Evolutionary conservation across 2,888 invertebrate species (phyloP), one percentile per base, ranked within the genome.

Genomic region (Quadroppia sp.): DNA sequence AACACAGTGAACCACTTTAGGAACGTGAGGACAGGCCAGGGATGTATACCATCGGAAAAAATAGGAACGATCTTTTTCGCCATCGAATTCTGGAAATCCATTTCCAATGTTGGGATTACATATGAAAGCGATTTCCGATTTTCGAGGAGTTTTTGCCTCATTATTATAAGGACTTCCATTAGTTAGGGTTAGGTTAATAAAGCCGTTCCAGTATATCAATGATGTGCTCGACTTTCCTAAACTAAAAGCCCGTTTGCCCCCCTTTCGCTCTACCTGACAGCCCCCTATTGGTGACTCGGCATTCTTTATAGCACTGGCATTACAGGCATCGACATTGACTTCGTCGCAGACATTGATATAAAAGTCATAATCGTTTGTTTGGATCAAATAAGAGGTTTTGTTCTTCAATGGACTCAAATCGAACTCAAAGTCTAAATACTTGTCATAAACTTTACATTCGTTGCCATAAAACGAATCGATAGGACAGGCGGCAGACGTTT

Each of bases 401-500:
- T 76, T 77, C 28, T 59, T 79, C 75, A 82, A 76, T 20, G 78
- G 78, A 23, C 76, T 77, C 61, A 82, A 75, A 74, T 82, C 81
- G 79, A 81, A 80, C 23, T 75, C 78, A 50, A 80, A 78, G 20
- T 80, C 81, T 79, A 77, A 75, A 50, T 74, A 75, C 40, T 59
- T 45, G 72, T 77, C 78, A 56, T 64, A 75, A 1, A 79, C 77
- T 59, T 73, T 75, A 71, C 79, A 79, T 56, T 78, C 74, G 9
- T 56, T 69, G 17, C 79, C 79, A 23, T 73, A 50, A 28, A 75
- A 56, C 9, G 67, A 15, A n/a, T 72, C 74, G 42, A 67, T 42
- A 2, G 79, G 79, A 78, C 82, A 82, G 6, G 81, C 82, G 13
- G 80, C 81, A 13, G 81, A 79, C 20, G 82, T 81, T 45, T 79